Evolutionary conservation across 2,888 invertebrate species (phyloP).

Genomic region (Allygus modestus): DNA sequence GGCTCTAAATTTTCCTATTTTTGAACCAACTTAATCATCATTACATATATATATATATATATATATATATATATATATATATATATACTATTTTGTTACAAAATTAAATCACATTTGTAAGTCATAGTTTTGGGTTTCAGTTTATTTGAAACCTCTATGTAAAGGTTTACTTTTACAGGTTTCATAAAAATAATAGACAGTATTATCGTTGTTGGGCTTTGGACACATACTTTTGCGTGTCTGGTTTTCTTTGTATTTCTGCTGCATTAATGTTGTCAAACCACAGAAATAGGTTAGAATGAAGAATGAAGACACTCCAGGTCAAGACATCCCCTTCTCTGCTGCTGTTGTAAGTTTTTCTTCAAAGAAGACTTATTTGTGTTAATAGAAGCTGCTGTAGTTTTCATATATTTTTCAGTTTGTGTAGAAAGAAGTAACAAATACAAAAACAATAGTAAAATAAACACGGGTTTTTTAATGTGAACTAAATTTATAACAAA

Average conservation of each 20-base stretch:
- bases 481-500: too few relatives aligned
- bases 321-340: background rate
- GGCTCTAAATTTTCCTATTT: too few relatives aligned
- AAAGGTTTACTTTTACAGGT: too few relatives aligned
- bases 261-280: constrained; percentile 55
- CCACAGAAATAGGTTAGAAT: constrained; percentile 35
- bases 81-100: too few relatives aligned
- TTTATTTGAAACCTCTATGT: background rate
- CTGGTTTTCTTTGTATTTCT: constrained; percentile 6
- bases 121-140: background rate
- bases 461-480: too few relatives aligned
- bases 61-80: too few relatives aligned
- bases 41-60: too few relatives aligned
- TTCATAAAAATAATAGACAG: too few relatives aligned
- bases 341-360: constrained; percentile 53
- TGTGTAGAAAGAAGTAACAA: constrained; percentile 51
- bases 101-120: too few relatives aligned
- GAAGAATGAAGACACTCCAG: constrained; percentile 31
- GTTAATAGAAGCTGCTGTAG: constrained; percentile 55
- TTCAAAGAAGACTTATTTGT: constrained; percentile 53
- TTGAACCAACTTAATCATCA: too few relatives aligned
- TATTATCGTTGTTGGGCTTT: too few relatives aligned
- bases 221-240: background rate
- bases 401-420: constrained; percentile 6
- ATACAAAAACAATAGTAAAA: background rate